phyloP scores from a whole-genome alignment of 2,113 vertebrate genomes.

The Coregonus clupeaformis region DNA sequence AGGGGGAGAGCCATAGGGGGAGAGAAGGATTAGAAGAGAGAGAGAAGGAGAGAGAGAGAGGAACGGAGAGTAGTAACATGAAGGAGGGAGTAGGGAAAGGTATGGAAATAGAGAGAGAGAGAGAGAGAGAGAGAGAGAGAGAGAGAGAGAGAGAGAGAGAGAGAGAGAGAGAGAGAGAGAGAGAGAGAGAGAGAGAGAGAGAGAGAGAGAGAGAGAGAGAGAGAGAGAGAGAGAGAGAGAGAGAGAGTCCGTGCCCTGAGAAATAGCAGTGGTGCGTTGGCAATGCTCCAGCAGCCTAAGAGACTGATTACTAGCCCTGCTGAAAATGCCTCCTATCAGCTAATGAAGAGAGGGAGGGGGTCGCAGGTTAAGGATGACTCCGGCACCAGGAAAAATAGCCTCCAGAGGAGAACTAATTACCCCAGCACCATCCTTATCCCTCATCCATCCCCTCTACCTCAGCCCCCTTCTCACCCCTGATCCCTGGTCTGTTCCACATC shows the following conservation, averaged over 20 bases:
- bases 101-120: neutral
- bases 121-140: neutral
- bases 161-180: neutral
- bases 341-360: conserved; percentile 50
- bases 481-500: conserved; percentile 26
- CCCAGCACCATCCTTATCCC: neutral
- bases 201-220: neutral
- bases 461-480: neutral
- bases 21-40: neutral
- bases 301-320: conserved; percentile 69
- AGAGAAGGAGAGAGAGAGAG: neutral
- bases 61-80: conserved; percentile 5
- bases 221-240: neutral
- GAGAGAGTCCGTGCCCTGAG: conserved; percentile 22
- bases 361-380: conserved; percentile 59
- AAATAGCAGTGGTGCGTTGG: conserved; percentile 65
- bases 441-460: conserved; percentile 15
- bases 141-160: neutral
- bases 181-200: neutral
- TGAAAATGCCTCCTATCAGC: conserved; percentile 68
- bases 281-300: conserved; percentile 70
- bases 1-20: conserved; percentile 19
- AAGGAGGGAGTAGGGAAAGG: neutral
- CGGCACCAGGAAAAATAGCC: conserved; percentile 22
- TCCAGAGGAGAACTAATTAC: neutral